Evolutionary conservation across 2,888 invertebrate species (phyloP).

Genomic region (Helicoverpa assulta): DNA sequence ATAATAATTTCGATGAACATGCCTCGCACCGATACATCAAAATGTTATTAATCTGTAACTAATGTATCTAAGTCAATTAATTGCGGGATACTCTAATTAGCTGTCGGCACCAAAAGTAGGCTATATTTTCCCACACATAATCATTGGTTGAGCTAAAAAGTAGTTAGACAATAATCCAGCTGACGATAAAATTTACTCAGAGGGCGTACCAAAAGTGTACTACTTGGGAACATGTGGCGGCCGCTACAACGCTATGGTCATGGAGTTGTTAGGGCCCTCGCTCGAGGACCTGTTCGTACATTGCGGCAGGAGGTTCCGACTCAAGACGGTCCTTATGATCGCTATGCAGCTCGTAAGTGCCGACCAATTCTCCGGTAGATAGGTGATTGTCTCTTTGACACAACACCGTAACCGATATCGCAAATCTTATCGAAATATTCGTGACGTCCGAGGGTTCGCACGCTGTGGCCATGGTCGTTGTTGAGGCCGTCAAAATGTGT

Average conservation of each 20-base stretch:
- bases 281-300: slow-evolving; percentile 99
- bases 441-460: slow-evolving; percentile 77
- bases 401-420: slow-evolving; percentile 85
- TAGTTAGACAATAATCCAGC: slow-evolving; percentile 47
- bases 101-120: slow-evolving; percentile 37
- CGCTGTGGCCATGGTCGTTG: slow-evolving; percentile 84
- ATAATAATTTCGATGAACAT: slow-evolving; percentile 9
- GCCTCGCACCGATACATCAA: not conserved
- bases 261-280: slow-evolving; percentile 99
- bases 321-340: slow-evolving; percentile 99
- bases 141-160: slow-evolving; percentile 15
- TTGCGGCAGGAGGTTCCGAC: slow-evolving; percentile 99
- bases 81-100: slow-evolving; percentile 3
- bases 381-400: slow-evolving; percentile 70
- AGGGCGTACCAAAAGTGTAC: slow-evolving; percentile 99
- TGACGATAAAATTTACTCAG: slow-evolving; percentile 89
- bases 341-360: slow-evolving; percentile 98
- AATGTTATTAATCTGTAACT: slow-evolving; percentile 7
- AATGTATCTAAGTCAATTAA: slow-evolving; percentile 10
- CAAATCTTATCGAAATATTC: slow-evolving; percentile 66
- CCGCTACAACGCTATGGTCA: slow-evolving; percentile 99
- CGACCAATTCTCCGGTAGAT: slow-evolving; percentile 66
- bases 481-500: slow-evolving; percentile 64
- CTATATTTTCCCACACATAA: slow-evolving; percentile 29
- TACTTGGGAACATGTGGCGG: slow-evolving; percentile 99